phyloP scores from a whole-genome alignment of 2,888 invertebrate species.

The Agriopis aurantiaria region DNA sequence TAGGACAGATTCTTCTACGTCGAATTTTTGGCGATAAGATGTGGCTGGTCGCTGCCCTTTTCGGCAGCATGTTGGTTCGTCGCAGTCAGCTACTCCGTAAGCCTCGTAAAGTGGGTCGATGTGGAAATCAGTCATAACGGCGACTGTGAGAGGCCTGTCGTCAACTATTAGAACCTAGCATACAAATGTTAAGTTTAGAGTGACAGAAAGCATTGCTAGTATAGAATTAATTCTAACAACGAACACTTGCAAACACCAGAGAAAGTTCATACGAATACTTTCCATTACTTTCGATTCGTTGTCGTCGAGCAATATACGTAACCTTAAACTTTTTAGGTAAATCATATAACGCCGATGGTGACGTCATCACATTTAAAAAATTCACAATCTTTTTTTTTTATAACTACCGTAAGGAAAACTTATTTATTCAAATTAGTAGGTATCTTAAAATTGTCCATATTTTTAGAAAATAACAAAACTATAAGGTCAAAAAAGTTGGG shows the following conservation, averaged over 20 bases:
- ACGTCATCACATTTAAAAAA: too few species aligned
- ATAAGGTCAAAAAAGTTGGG: too few species aligned
- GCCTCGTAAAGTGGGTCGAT: conserved; percentile 91
- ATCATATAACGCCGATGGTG: too few species aligned
- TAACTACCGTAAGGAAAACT: too few species aligned
- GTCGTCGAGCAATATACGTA: too few species aligned
- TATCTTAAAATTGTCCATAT: too few species aligned
- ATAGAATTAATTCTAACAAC: conserved; percentile 5
- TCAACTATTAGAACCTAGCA: conserved; percentile 52
- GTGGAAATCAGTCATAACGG: conserved; percentile 92
- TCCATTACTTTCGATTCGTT: conserved; percentile 10
- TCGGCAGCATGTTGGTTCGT: conserved; percentile 92
- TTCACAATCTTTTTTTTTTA: too few species aligned
- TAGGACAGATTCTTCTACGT: conserved; percentile 59
- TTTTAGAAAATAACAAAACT: too few species aligned
- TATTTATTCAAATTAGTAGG: too few species aligned
- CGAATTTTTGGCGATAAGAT: conserved; percentile 46
- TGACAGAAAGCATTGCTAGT: background rate
- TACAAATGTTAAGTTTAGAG: background rate
- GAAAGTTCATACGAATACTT: background rate
- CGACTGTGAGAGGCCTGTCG: conserved; percentile 77
- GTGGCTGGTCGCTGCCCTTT: conserved; percentile 81
- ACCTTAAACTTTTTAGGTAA: background rate
- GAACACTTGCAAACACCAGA: background rate
- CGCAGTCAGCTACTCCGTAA: conserved; percentile 89